phyloP scores from a whole-genome alignment of 2,888 invertebrate genomes.

The Nycteola revayana region DNA sequence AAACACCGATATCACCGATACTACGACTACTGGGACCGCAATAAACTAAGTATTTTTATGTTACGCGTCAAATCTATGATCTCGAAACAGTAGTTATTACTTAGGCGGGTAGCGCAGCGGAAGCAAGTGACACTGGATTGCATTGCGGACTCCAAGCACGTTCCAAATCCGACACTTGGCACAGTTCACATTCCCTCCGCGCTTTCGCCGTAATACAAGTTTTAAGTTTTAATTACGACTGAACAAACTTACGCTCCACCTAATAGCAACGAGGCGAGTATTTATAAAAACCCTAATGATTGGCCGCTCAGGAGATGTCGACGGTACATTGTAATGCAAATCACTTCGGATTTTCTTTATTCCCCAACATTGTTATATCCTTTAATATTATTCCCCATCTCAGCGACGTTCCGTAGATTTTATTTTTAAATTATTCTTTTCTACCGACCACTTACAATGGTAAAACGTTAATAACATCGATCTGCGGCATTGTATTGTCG shows the following conservation, averaged over 20 bases:
- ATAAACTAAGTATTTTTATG: no score
- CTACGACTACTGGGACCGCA: no score
- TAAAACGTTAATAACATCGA: slow-evolving; percentile 16
- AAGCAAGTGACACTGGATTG: slow-evolving; percentile 34
- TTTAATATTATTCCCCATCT: slow-evolving; percentile 27
- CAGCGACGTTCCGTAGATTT: slow-evolving; percentile 25
- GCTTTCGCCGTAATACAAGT: slow-evolving; percentile 62
- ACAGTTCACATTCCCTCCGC: slow-evolving; percentile 60
- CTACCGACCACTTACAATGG: slow-evolving; percentile 17
- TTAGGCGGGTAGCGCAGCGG: slow-evolving; percentile 21
- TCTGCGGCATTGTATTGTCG: slow-evolving; percentile 27
- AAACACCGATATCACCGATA: no score
- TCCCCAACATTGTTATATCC: slow-evolving; percentile 33
- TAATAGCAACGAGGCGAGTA: slow-evolving; percentile 23
- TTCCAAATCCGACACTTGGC: slow-evolving; percentile 76
- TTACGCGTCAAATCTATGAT: no score
- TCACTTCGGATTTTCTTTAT: slow-evolving; percentile 32
- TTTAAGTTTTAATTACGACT: slow-evolving; percentile 77
- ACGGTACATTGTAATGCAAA: slow-evolving; percentile 38
- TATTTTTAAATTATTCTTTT: slow-evolving; percentile 12
- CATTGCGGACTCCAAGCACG: slow-evolving; percentile 67
- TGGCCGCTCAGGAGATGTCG: slow-evolving; percentile 23
- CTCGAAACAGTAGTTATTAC: no score
- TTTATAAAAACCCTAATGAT: slow-evolving; percentile 41
- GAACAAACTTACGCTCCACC: slow-evolving; percentile 46